Conservation (phyloP, 2,797 vertebrate genomes). For the Alauda arvensis region DNA sequence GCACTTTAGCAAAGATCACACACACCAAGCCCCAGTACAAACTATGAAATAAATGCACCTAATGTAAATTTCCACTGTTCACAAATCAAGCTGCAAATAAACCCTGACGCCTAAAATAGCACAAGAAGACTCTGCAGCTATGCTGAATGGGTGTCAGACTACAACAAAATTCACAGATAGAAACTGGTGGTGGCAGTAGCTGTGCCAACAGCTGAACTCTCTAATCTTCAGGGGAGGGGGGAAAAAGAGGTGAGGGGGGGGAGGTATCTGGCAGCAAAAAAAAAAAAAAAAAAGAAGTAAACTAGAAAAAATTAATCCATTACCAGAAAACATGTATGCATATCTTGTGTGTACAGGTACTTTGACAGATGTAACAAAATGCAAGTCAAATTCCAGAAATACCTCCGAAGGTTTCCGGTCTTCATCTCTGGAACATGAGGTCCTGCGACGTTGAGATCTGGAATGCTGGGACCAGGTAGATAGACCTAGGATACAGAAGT, state of each 20-base stretch:
- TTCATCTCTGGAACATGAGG: slow-evolving; percentile 73
- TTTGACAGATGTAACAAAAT: not conserved
- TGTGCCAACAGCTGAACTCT: slow-evolving; percentile 51
- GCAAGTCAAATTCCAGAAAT: slow-evolving; percentile 29
- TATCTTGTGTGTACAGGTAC: not conserved
- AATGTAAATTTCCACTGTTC: slow-evolving; percentile 6
- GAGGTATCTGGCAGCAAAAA: slow-evolving; percentile 21
- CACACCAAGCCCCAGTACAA: not conserved
- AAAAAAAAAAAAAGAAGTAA: not conserved
- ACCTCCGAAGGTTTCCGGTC: slow-evolving; percentile 95
- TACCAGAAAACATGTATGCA: not conserved
- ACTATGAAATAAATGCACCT: slow-evolving; percentile 10
- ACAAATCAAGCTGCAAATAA: slow-evolving; percentile 39
- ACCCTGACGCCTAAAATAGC: not conserved
- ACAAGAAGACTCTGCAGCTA: slow-evolving; percentile 9
- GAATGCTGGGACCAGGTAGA: slow-evolving; percentile 95
- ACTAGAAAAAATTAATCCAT: not conserved
- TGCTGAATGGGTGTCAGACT: slow-evolving; percentile 45
- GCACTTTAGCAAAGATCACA: slow-evolving; percentile 19
- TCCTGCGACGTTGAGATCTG: slow-evolving; percentile 81
- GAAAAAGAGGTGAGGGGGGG: not conserved
- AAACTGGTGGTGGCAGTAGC: slow-evolving; percentile 55
- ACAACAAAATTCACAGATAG: slow-evolving; percentile 47
- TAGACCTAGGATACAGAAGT: slow-evolving; percentile 78
- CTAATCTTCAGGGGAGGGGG: not conserved